Conservation (phyloP, 2,888 invertebrate genomes). For the Agrenia bidenticulata region DNA sequence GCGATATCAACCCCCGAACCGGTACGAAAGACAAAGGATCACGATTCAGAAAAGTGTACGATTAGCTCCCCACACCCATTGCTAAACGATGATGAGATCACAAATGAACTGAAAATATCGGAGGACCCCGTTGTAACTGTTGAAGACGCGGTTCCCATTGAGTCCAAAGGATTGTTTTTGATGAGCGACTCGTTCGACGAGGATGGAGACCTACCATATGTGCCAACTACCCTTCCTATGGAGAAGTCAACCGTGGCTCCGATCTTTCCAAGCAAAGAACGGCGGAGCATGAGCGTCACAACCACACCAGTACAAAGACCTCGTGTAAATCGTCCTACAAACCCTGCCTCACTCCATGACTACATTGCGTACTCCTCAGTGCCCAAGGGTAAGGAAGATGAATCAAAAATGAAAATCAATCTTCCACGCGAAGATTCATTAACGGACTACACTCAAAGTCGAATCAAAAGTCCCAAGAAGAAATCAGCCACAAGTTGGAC, state of each 20-base stretch:
- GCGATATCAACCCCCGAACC: background rate
- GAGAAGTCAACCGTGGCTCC: slow-evolving; percentile 80
- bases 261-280: slow-evolving; percentile 63
- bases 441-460: slow-evolving; percentile 45
- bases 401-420: slow-evolving; percentile 69
- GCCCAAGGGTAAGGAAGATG: slow-evolving; percentile 55
- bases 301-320: slow-evolving; percentile 49
- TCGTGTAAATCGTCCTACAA: slow-evolving; percentile 68
- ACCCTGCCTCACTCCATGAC: slow-evolving; percentile 70
- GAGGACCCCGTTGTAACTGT: slow-evolving; percentile 58
- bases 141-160: slow-evolving; percentile 65
- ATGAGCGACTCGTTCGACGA: slow-evolving; percentile 75
- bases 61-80: background rate
- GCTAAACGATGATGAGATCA: slow-evolving; percentile 22
- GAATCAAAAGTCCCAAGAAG: slow-evolving; percentile 57
- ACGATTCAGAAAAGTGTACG: background rate
- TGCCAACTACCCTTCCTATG: slow-evolving; percentile 84
- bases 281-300: slow-evolving; percentile 18
- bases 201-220: slow-evolving; percentile 71
- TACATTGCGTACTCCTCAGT: slow-evolving; percentile 60
- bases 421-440: slow-evolving; percentile 65
- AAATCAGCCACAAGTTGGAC: slow-evolving; percentile 58
- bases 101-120: slow-evolving; percentile 48
- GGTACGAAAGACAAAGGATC: background rate
- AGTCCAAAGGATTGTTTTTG: slow-evolving; percentile 73